phyloP scores from a whole-genome alignment of 30 jellyfish, hydroid and myxozoan species.

The Phacellophora camtschatica region DNA sequence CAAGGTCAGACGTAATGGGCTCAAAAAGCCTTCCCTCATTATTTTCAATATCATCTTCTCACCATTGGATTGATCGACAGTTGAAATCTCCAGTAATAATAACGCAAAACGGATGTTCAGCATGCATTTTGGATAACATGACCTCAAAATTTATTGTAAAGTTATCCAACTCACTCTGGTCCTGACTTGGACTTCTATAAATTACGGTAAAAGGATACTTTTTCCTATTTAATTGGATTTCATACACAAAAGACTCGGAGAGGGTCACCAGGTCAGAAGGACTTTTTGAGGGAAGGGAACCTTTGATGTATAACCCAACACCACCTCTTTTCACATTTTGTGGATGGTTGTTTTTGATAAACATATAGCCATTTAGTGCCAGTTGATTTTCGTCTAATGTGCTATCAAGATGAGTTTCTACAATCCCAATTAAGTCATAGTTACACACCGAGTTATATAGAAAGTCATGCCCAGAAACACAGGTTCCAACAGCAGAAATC shows the following conservation, averaged over 20 bases:
- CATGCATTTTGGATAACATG: constrained; percentile 31
- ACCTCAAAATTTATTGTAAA: constrained; percentile 7
- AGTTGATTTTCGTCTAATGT: constrained; percentile 54
- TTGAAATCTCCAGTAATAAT: constrained; percentile 43
- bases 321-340: constrained; percentile 75
- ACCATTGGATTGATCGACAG: constrained; percentile 42
- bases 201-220: constrained; percentile 3
- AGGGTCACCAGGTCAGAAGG: constrained; percentile 27
- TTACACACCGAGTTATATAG: constrained; percentile 60
- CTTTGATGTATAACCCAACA: too few relatives aligned
- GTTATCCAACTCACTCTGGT: background rate
- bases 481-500: constrained; percentile 56
- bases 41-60: constrained; percentile 32
- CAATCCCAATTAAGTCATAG: constrained; percentile 57
- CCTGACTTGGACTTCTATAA: constrained; percentile 21
- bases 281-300: background rate
- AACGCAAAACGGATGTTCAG: constrained; percentile 46
- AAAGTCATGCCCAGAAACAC: constrained; percentile 61
- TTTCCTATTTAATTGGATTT: background rate
- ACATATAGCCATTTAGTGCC: constrained; percentile 48
- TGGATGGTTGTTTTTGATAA: constrained; percentile 52
- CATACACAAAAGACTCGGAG: constrained; percentile 18
- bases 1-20: constrained; percentile 42
- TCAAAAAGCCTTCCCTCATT: constrained; percentile 39
- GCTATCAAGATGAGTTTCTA: constrained; percentile 62